These are phyloP conservation scores for Ommatoiulus sabulosus DNA, from an alignment of 2,888 invertebrate genomes.

Conservation along the genomic window DNA sequence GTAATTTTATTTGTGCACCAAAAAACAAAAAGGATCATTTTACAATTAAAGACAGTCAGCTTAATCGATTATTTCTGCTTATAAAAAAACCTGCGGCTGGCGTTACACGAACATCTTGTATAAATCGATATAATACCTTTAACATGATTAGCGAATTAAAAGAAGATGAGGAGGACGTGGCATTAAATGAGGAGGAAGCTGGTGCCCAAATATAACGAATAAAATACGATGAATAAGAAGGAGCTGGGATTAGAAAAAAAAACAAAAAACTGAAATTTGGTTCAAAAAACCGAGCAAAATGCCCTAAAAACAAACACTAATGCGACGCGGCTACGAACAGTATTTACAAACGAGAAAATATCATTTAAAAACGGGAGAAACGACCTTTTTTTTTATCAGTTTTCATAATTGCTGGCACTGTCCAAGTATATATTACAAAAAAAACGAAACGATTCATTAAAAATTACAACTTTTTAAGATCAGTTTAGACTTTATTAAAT, in stretches of 20 bases:
- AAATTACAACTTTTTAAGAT: conserved; percentile 34
- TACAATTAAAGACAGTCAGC: conserved; percentile 29
- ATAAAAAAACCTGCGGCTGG: conserved; percentile 17
- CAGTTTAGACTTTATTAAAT: conserved; percentile 25
- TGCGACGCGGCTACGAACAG: neutral
- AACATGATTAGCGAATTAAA: neutral
- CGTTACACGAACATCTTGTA: conserved; percentile 28
- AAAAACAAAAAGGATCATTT: conserved; percentile 7
- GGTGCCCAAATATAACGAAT: neutral
- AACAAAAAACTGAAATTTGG: neutral
- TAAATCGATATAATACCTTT: neutral
- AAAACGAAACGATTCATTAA: neutral
- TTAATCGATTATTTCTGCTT: neutral
- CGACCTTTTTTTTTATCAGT: neutral
- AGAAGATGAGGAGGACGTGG: neutral
- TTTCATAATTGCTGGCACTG: neutral
- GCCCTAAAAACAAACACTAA: neutral
- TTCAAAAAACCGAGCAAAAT: neutral
- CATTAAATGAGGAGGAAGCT: neutral
- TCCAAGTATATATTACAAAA: neutral
- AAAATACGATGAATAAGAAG: neutral
- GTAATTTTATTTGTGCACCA: conserved; percentile 34
- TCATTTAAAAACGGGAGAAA: neutral
- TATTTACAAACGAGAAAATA: conserved; percentile 25
- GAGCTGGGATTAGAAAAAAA: neutral